phyloP scores from a whole-genome alignment of 1,140 invertebrate species.

The Mercenaria mercenaria region DNA sequence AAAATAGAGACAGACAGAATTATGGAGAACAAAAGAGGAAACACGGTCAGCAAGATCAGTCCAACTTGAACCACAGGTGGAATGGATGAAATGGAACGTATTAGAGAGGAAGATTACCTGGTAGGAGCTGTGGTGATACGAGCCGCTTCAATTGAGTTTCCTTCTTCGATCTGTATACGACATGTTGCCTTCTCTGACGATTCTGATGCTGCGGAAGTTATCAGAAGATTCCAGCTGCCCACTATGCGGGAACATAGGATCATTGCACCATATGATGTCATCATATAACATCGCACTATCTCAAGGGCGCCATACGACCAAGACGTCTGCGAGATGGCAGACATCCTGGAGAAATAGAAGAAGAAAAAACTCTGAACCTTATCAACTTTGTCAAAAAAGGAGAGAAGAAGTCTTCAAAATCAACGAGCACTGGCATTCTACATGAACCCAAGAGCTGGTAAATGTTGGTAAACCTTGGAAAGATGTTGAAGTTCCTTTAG shows the following conservation, averaged over 20 bases:
- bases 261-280: slow-evolving; percentile 2
- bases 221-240: slow-evolving; percentile 35
- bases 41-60: neutral
- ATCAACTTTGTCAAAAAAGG: slow-evolving; percentile 25
- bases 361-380: neutral
- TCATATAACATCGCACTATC: neutral
- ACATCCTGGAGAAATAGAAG: neutral
- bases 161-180: slow-evolving; percentile 36
- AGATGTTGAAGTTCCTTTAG: slow-evolving; percentile 13
- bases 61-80: neutral
- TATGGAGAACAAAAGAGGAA: neutral
- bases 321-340: neutral
- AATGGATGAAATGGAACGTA: slow-evolving; percentile 20
- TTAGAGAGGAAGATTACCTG: slow-evolving; percentile 35
- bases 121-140: slow-evolving; percentile 48
- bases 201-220: neutral
- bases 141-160: slow-evolving; percentile 56
- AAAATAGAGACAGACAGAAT: neutral
- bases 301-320: neutral
- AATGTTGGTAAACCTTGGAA: slow-evolving; percentile 25
- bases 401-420: neutral
- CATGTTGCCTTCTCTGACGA: slow-evolving; percentile 16
- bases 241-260: neutral
- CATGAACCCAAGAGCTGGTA: slow-evolving; percentile 8
- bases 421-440: slow-evolving; percentile 1